Conservation (phyloP, 2,113 vertebrate species). For the Mionectes macconnelli region DNA sequence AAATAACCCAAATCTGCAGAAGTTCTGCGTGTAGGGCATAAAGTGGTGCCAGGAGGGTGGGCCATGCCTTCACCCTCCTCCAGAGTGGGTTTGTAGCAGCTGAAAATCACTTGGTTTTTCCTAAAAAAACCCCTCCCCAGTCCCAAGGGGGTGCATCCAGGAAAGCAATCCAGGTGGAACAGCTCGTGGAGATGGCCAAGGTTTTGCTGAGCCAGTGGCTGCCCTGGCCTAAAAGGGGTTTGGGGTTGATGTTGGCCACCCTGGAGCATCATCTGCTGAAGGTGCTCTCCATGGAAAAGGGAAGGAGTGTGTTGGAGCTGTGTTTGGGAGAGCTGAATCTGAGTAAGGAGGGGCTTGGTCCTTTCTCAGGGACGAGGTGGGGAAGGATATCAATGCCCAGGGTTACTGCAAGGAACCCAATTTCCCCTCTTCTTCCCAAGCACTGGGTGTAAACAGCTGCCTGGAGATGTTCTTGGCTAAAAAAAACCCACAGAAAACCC, state of each 20-base stretch:
- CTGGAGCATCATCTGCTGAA: neutral
- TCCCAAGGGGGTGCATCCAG: neutral
- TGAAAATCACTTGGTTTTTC: neutral
- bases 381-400: neutral
- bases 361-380: neutral
- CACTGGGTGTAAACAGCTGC: neutral
- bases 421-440: neutral
- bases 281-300: neutral
- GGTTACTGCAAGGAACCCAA: neutral
- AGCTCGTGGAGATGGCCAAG: neutral
- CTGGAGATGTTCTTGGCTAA: neutral
- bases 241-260: neutral
- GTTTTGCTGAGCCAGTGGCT: neutral
- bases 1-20: no score
- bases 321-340: neutral
- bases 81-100: neutral
- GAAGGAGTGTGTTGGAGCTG: rapidly evolving
- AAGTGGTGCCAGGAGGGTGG: rapidly evolving
- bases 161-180: neutral
- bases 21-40: neutral
- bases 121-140: neutral
- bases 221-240: neutral
- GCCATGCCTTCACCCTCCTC: neutral
- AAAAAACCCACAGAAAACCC: rapidly evolving
- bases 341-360: neutral